phyloP scores from a whole-genome alignment of 2,113 vertebrate species.

The Eira barbara region DNA sequence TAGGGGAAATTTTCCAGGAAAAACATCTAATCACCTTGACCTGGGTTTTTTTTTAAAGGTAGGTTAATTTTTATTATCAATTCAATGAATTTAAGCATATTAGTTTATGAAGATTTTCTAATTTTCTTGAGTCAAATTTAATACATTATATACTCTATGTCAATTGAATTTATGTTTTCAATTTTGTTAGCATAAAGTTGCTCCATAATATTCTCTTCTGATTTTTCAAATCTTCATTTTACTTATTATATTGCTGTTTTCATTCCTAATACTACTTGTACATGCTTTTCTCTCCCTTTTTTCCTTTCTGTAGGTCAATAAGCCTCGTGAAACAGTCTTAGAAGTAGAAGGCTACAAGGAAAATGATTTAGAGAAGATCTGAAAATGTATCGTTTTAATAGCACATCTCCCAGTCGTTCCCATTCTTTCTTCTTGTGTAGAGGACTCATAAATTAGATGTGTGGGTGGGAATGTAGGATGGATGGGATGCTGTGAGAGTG shows the following conservation, averaged over 20 bases:
- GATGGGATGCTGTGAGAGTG: not conserved
- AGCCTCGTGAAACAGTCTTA: not conserved
- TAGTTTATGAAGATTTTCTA: not conserved
- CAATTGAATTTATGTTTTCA: not conserved
- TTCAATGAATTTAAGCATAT: not conserved
- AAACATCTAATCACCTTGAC: not conserved
- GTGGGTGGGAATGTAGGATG: not conserved
- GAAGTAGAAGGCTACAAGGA: not conserved
- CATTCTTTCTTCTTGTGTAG: not conserved
- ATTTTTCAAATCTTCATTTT: slow-evolving; percentile 2
- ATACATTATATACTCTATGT: slow-evolving; percentile 6
- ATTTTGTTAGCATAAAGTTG: not conserved
- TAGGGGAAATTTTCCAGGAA: not conserved
- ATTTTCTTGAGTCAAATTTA: slow-evolving; percentile 13
- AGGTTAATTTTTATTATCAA: not conserved
- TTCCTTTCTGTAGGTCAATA: not conserved
- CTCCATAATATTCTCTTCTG: not conserved
- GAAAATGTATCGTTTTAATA: slow-evolving; percentile 15
- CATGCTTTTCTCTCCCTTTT: not conserved
- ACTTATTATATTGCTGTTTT: not conserved
- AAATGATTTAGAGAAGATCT: slow-evolving; percentile 14
- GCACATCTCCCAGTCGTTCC: not conserved
- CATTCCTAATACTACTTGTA: not conserved
- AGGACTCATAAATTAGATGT: not conserved
- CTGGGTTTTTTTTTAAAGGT: not conserved